A percentile compares a stretch with the other conserved stretches of the same genome.
These are phyloP conservation scores for Cariama cristata DNA, from an alignment of 2,113 vertebrate species.

Conservation along the genomic window DNA sequence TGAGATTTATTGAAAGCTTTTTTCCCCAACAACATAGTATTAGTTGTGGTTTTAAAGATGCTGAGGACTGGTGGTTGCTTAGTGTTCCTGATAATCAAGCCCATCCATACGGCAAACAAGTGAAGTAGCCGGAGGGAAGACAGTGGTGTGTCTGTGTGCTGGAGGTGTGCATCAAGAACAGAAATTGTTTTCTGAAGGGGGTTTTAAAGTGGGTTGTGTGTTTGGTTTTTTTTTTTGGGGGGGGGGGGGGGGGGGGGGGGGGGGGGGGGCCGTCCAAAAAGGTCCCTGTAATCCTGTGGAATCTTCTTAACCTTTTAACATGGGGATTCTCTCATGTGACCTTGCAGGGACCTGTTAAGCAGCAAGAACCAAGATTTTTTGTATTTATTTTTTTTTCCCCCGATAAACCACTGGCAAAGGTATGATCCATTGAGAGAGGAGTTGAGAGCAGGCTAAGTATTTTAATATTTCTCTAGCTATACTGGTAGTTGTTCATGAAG, in stretches of 20 bases:
- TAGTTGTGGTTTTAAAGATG: background rate
- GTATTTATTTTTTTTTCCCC: background rate
- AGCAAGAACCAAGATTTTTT: background rate
- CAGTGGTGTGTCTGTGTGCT: background rate
- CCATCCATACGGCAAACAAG: background rate
- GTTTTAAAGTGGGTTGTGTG: background rate
- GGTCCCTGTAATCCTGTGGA: background rate
- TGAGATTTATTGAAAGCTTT: background rate
- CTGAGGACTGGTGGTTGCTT: background rate
- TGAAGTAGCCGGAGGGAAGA: background rate
- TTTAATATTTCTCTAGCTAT: background rate
- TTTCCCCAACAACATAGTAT: background rate
- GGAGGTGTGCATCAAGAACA: background rate
- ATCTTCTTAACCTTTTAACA: background rate
- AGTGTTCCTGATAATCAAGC: background rate
- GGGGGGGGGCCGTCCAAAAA: too few relatives aligned
- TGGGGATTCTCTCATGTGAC: background rate
- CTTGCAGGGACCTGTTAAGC: background rate
- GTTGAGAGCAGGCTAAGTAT: background rate
- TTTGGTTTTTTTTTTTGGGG: background rate
- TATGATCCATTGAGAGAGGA: background rate
- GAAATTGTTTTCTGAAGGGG: background rate
- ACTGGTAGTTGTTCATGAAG: background rate
- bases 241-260: fast-evolving
- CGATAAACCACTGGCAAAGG: background rate